A percentile compares a stretch with the other conserved stretches of the same genome.
These are phyloP conservation scores for Pterocles gutturalis DNA, from an alignment of 2,113 vertebrate species.

Conservation along the genomic window DNA sequence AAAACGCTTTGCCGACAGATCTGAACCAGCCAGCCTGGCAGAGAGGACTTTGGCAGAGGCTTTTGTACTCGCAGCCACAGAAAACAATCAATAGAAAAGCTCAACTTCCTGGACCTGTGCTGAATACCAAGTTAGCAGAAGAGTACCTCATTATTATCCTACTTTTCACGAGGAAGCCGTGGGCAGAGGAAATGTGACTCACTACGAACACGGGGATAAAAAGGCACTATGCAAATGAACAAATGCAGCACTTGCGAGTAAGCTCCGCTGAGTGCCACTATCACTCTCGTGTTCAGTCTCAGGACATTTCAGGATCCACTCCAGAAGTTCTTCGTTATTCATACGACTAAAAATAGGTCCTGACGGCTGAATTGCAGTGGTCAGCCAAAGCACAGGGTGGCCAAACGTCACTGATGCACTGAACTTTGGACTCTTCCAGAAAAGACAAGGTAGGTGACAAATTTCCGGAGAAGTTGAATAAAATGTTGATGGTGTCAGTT, in stretches of 20 bases:
- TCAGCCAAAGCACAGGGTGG: neutral
- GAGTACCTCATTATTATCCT: neutral
- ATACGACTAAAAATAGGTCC: conserved; percentile 18
- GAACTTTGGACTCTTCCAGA: neutral
- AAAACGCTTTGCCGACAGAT: neutral
- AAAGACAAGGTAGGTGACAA: neutral
- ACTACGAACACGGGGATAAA: neutral
- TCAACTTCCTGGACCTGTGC: neutral
- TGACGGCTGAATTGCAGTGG: neutral
- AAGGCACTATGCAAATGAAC: neutral
- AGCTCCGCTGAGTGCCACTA: neutral
- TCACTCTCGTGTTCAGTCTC: neutral
- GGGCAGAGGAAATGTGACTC: conserved; percentile 31
- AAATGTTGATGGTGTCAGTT: neutral
- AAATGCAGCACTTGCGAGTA: neutral
- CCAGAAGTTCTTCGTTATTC: neutral
- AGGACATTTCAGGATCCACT: conserved; percentile 9
- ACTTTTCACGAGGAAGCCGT: neutral
- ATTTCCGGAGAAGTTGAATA: neutral
- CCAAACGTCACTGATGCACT: neutral
- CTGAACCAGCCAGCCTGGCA: neutral
- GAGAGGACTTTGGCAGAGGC: neutral
- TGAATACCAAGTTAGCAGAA: neutral
- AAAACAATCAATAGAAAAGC: neutral
- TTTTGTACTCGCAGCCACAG: neutral